Conservation (phyloP, 2,888 invertebrate genomes). For the Celastrina argiolus region DNA sequence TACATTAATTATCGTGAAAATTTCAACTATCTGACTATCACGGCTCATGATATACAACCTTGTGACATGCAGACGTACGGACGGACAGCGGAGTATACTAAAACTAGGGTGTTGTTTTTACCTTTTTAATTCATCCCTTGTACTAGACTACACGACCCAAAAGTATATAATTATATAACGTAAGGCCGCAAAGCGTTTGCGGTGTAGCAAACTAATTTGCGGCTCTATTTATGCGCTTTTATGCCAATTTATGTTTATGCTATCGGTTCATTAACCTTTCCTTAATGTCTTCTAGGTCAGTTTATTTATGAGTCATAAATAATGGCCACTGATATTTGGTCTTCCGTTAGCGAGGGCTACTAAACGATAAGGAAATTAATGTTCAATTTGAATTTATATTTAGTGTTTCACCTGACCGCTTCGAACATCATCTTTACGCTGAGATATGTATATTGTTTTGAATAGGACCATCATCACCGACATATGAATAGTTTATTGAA, state of each 20-base stretch:
- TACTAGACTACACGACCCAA: too few species aligned
- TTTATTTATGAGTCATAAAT: slow-evolving; percentile 21
- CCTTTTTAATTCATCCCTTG: too few species aligned
- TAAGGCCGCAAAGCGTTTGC: slow-evolving; percentile 32
- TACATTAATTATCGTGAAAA: too few species aligned
- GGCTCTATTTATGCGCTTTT: slow-evolving; percentile 33
- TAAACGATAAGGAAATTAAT: background rate
- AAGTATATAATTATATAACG: slow-evolving; percentile 16
- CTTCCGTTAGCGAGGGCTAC: slow-evolving; percentile 4
- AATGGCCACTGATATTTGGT: slow-evolving; percentile 14
- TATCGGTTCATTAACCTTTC: slow-evolving; percentile 28
- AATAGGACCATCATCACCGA: too few species aligned
- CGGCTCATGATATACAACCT: too few species aligned
- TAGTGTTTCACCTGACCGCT: slow-evolving; percentile 5
- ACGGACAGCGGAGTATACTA: too few species aligned
- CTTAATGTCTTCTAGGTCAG: slow-evolving; percentile 18
- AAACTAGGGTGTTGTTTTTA: too few species aligned
- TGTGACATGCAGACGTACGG: too few species aligned
- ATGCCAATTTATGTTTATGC: slow-evolving; percentile 31
- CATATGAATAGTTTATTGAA: too few species aligned
- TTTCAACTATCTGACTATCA: too few species aligned
- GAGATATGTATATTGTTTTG: too few species aligned
- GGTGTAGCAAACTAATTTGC: slow-evolving; percentile 36
- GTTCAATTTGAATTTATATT: slow-evolving; percentile 5
- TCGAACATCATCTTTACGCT: background rate